These are phyloP conservation scores for Sitophilus oryzae DNA, from an alignment of 1,140 invertebrate genomes.

Conservation along the genomic window DNA sequence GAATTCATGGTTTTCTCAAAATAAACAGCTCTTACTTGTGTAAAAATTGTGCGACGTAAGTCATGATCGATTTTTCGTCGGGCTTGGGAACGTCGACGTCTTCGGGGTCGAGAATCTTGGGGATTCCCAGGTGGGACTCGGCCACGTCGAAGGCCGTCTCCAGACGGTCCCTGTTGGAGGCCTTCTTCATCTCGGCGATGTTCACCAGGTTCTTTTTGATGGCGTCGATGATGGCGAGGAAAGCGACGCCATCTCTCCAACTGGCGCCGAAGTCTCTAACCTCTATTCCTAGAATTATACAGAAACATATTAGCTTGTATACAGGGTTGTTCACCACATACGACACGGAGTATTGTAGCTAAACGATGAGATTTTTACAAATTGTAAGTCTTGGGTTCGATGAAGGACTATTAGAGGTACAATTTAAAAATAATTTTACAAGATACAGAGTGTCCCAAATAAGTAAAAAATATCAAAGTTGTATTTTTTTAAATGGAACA, in stretches of 20 bases:
- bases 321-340: no score
- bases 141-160: slow-evolving; percentile 93
- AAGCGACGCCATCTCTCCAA: slow-evolving; percentile 96
- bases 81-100: slow-evolving; percentile 96
- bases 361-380: no score
- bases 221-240: slow-evolving; percentile 91
- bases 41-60: slow-evolving; percentile 97
- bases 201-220: slow-evolving; percentile 92
- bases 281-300: slow-evolving; percentile 58
- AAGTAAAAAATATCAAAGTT: no score
- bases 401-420: no score
- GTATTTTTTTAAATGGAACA: no score
- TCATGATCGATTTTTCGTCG: slow-evolving; percentile 99
- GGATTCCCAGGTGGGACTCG: slow-evolving; percentile 86
- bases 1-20: no score
- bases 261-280: slow-evolving; percentile 93
- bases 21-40: slow-evolving; percentile 58
- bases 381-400: no score
- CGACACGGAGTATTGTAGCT: no score
- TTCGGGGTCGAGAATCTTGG: slow-evolving; percentile 88
- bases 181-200: slow-evolving; percentile 69
- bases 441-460: no score
- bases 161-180: slow-evolving; percentile 73
- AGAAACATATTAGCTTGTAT: no score
- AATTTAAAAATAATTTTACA: no score